These are phyloP conservation scores for Bellardia bayeri DNA, from an alignment of 2,888 invertebrate genomes.

Conservation along the genomic window DNA sequence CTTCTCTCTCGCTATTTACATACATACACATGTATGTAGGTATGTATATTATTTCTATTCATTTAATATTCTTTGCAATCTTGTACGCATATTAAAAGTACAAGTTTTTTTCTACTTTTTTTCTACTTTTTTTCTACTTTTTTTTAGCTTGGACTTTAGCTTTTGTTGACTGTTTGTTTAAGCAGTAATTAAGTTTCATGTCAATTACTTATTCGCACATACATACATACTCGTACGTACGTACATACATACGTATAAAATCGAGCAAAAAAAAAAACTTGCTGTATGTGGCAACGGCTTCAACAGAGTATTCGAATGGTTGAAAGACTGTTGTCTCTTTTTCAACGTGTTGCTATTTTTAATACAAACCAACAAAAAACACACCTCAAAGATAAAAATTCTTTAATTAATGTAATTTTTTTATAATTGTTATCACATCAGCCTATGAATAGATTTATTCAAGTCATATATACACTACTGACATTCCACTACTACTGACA, in stretches of 20 bases:
- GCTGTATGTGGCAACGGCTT: constrained; percentile 37
- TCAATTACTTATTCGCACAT: constrained; percentile 20
- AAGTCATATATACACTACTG: constrained; percentile 32
- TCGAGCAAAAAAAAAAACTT: neutral
- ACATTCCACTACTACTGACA: neutral
- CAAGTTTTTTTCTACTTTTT: constrained; percentile 18
- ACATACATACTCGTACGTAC: no score
- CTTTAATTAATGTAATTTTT: constrained; percentile 67
- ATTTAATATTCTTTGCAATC: constrained; percentile 46
- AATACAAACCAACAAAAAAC: constrained; percentile 26
- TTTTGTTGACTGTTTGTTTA: constrained; percentile 42
- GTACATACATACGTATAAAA: no score
- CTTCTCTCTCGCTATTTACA: neutral
- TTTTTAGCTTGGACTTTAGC: constrained; percentile 14
- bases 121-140: neutral
- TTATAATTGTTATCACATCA: constrained; percentile 62
- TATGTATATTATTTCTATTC: neutral
- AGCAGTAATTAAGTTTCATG: constrained; percentile 66
- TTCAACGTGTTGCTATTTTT: constrained; percentile 69
- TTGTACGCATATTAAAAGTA: constrained; percentile 63
- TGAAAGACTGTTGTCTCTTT: constrained; percentile 16
- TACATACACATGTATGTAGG: neutral
- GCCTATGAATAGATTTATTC: constrained; percentile 62
- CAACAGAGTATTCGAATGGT: constrained; percentile 1
- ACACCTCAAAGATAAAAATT: constrained; percentile 70